Conservation (phyloP, 2,888 invertebrate genomes). For the Agrochola litura region DNA sequence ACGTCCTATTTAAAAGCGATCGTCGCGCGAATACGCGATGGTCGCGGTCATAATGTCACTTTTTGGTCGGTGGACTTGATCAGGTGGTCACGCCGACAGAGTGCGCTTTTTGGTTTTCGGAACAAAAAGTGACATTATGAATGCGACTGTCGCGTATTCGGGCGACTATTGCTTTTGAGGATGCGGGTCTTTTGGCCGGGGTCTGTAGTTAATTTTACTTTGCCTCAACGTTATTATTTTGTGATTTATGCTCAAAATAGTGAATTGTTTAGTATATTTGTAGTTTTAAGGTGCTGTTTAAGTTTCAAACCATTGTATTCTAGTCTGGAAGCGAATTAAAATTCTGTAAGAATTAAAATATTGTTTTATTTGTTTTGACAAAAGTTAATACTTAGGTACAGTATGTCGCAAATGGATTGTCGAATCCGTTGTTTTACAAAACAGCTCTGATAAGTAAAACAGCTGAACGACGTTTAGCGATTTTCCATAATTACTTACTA, state of each 20-base stretch:
- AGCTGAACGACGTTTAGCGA: no score
- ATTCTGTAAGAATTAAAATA: slow-evolving; percentile 72
- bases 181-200: neutral
- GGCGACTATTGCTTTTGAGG: neutral
- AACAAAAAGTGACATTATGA: neutral
- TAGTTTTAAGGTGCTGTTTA: slow-evolving; percentile 78
- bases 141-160: neutral
- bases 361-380: slow-evolving; percentile 35
- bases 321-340: slow-evolving; percentile 86
- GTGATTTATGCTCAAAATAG: slow-evolving; percentile 50
- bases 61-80: neutral
- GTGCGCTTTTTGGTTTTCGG: neutral
- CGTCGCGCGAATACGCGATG: no score
- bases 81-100: neutral
- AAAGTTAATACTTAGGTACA: neutral
- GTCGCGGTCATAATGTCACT: no score
- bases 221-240: slow-evolving; percentile 24
- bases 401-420: no score
- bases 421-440: no score
- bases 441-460: no score
- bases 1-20: no score
- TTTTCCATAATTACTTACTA: no score
- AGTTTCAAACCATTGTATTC: slow-evolving; percentile 83
- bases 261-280: slow-evolving; percentile 36
- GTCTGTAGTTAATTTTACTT: slow-evolving; percentile 4